phyloP scores from a whole-genome alignment of 2,888 invertebrate species.

The Parascotia fuliginaria region DNA sequence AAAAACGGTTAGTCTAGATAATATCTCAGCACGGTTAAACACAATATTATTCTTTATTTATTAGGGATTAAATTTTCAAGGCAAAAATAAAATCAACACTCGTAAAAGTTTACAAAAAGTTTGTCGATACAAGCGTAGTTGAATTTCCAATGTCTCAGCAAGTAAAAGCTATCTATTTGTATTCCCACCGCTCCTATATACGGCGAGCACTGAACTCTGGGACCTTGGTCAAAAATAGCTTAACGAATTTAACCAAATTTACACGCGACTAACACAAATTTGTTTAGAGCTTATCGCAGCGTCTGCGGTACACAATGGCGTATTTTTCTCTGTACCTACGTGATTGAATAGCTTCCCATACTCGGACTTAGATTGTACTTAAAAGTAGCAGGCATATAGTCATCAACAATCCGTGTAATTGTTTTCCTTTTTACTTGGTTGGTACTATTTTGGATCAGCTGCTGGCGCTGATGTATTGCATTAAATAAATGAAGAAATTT shows the following conservation, averaged over 20 bases:
- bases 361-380: background rate
- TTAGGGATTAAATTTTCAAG: too few relatives aligned
- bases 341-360: conserved; percentile 21
- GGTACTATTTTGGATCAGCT: background rate
- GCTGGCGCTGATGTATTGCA: conserved; percentile 8
- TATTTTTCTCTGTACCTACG: conserved; percentile 21
- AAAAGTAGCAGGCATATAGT: background rate
- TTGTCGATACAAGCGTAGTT: conserved; percentile 1
- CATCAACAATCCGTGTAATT: conserved; percentile 6
- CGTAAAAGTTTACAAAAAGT: background rate
- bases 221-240: conserved; percentile 74
- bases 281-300: conserved; percentile 65
- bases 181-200: conserved; percentile 53
- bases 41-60: too few relatives aligned
- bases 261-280: conserved; percentile 62
- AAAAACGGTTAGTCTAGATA: background rate
- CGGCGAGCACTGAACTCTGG: conserved; percentile 66
- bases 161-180: conserved; percentile 29
- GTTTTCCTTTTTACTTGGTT: conserved; percentile 7
- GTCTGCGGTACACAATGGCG: conserved; percentile 25
- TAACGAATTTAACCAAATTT: conserved; percentile 73
- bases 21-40: background rate
- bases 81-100: too few relatives aligned
- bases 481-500: background rate
- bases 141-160: conserved; percentile 5